phyloP scores from a whole-genome alignment of 2,888 invertebrate genomes.

The Eubasilissa splendida region DNA sequence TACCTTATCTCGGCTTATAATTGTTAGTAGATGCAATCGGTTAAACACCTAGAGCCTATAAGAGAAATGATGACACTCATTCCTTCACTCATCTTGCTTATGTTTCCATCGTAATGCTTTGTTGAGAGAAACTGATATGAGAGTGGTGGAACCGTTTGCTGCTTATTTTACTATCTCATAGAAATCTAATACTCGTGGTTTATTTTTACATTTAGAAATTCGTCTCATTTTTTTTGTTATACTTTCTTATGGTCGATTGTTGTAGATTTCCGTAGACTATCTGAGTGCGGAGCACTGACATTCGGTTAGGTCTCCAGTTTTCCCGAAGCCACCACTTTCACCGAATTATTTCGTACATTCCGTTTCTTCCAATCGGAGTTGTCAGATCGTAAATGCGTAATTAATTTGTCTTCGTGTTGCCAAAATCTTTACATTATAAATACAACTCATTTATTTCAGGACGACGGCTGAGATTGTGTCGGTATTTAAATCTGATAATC shows the following conservation, averaged over 20 bases:
- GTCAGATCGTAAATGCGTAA: constrained; percentile 24
- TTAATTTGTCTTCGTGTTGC: neutral
- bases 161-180: no score
- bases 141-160: no score
- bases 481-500: no score
- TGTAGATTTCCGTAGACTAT: neutral
- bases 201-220: no score
- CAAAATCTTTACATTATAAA: constrained; percentile 8
- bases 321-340: constrained; percentile 24
- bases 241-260: no score
- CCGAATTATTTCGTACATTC: constrained; percentile 33
- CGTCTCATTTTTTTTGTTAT: no score
- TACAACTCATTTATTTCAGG: neutral
- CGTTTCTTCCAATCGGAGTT: constrained; percentile 10
- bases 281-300: neutral
- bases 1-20: constrained; percentile 11
- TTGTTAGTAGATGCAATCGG: constrained; percentile 24
- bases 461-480: no score
- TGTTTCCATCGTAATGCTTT: neutral
- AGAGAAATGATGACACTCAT: neutral
- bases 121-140: no score
- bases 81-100: neutral
- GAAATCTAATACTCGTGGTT: no score
- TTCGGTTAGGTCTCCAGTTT: constrained; percentile 9
- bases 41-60: neutral